Evolutionary conservation across 2,113 vertebrate species (phyloP), one percentile per base, ranked within the genome.

Genomic region (Sebastes schlegelii): DNA sequence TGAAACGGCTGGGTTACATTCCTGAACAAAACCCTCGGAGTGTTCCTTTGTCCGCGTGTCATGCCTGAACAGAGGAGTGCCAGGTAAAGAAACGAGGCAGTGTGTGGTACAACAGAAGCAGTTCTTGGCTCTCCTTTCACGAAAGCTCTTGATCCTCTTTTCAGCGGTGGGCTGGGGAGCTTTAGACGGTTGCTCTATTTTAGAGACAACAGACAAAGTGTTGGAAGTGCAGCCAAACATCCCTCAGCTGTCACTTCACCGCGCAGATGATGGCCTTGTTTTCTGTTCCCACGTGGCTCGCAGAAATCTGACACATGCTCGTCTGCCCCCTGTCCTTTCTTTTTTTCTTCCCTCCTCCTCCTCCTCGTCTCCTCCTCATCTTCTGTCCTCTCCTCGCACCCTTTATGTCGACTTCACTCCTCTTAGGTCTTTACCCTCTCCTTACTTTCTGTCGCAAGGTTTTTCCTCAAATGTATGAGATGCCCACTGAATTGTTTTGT

Each of bases 191-290:
- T 67, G 79, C 76, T 80, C 79, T 74, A 67, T 85, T 89, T 87
- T 60, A 69, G 62, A 4, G 49, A 72, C 13, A 79, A 57, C 76
- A 80, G 82, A 85, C 74, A 83, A 75, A 79, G 80, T 66, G 83
- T 85, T 85, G 73, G 69, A 87, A 82, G 46, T 76, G 77, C 71
- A 88, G 84, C 86, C 86, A 82, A 88, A 90, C 89, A 84, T 90
- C 84, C 73, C 63, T 74, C 85, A 72, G 89, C 89, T 86, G 89
- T 90, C 89, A 82, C 86, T 62, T 74, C 78, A 1, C 54, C 2
- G 12, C 10, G 4, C 81, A 82, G 70, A 84, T 62, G 78, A 90
- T 60, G 89, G 74, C 86, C 89, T 84, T 84, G 78, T 88, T 88
- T 85, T 45, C 48, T 14, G 54, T 8, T 83, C 79, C 82, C 82